Conservation (phyloP, 2,888 invertebrate genomes). For the Morinoia aosen region DNA sequence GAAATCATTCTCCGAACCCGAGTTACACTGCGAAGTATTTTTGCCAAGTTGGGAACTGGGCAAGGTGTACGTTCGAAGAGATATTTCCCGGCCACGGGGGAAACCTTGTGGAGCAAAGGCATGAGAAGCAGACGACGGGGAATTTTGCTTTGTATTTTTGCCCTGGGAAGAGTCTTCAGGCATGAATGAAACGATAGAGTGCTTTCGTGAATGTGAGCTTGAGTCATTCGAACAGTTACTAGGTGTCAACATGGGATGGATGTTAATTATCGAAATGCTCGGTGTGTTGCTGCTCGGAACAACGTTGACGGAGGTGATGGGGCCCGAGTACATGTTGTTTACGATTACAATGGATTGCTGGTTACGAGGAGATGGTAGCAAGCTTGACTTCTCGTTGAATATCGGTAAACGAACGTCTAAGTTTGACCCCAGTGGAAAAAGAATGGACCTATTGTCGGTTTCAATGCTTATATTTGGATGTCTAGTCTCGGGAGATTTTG, state of each 20-base stretch:
- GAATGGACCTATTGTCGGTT: conserved; percentile 30
- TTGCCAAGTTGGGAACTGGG: not conserved
- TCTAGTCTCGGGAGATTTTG: not conserved
- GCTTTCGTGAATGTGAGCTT: not conserved
- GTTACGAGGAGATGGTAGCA: not conserved
- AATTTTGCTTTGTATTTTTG: not conserved
- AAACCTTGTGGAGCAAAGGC: not conserved
- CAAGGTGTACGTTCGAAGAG: not conserved
- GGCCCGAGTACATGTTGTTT: conserved; percentile 46
- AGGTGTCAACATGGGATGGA: conserved; percentile 20
- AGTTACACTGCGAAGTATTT: not conserved
- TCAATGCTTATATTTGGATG: conserved; percentile 32
- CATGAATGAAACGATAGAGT: conserved; percentile 23
- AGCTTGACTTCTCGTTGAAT: not conserved
- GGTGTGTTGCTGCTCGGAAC: not conserved
- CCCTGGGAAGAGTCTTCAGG: not conserved
- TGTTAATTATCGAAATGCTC: conserved; percentile 50
- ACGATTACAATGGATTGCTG: conserved; percentile 47
- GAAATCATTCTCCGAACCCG: not conserved
- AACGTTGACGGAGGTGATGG: conserved; percentile 40
- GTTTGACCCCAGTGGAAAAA: conserved; percentile 35
- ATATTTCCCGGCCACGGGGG: not conserved
- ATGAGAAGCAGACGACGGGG: not conserved
- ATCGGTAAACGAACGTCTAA: conserved; percentile 44
- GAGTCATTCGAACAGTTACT: not conserved